A percentile compares a stretch with the other conserved stretches of the same genome.
Evolutionary conservation across 1,140 invertebrate genomes (phyloP).

Genomic region (Homarus americanus): DNA sequence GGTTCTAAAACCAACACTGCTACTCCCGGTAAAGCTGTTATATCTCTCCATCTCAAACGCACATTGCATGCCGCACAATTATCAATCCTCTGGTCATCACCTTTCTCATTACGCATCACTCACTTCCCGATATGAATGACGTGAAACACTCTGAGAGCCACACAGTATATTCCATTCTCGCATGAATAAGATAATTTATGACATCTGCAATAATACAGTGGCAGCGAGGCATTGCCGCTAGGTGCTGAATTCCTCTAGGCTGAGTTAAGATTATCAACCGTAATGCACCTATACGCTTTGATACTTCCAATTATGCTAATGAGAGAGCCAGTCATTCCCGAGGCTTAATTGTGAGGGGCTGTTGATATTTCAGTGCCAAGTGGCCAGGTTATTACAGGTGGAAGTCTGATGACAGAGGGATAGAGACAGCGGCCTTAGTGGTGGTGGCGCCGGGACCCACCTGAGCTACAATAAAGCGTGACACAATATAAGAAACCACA

Average conservation of each 20-base stretch:
- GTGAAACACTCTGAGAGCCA: not conserved
- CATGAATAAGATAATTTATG: slow-evolving; percentile 22
- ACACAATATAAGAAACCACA: slow-evolving; percentile 18
- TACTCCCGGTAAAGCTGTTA: not conserved
- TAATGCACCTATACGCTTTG: not conserved
- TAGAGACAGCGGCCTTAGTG: not conserved
- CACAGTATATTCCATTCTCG: slow-evolving; percentile 32
- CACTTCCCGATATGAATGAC: not conserved
- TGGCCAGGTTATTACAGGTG: not conserved
- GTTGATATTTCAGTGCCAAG: not conserved
- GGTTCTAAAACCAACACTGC: not conserved
- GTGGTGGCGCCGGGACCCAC: not conserved
- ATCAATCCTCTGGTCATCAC: not conserved
- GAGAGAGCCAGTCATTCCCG: slow-evolving; percentile 3
- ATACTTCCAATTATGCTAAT: slow-evolving; percentile 38
- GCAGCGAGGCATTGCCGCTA: not conserved
- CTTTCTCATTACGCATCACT: not conserved
- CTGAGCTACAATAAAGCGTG: not conserved
- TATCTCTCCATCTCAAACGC: not conserved
- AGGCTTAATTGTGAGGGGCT: slow-evolving; percentile 20
- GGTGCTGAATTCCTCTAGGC: not conserved
- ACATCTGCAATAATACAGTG: slow-evolving; percentile 9
- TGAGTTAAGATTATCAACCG: not conserved
- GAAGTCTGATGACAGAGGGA: not conserved
- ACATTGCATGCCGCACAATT: not conserved